Evolutionary conservation across 2,797 vertebrate genomes (phyloP), one percentile per base, ranked within the genome.

Genomic region (Enteromius argenteus): DNA sequence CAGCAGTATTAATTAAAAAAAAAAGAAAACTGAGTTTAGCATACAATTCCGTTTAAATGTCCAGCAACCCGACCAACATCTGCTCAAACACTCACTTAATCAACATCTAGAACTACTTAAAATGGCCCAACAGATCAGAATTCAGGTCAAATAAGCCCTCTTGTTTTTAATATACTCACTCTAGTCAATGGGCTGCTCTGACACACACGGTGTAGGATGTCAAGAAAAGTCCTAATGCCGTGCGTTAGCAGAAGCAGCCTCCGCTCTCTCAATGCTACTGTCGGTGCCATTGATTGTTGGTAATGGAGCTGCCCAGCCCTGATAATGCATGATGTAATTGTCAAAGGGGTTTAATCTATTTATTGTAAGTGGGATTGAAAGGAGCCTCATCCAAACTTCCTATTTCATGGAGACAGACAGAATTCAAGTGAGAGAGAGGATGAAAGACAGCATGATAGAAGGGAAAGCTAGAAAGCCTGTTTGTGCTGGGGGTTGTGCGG

Each of bases 291-390:
- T 93, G 95, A 95, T 94, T 92, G 86, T 92, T 93, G 96, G 95
- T 96, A 96, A 97, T 96, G 95, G 95, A 96, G 94, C 92, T 94
- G 94, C 93, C 93, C 93, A 93, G 91, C 94, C 92, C 94, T 93
- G 94, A 95, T 96, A 96, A 96, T 93, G 94, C 89, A 95, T 97
- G 96, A 98, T 95, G 97, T 94, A 96, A 97, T 96, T 96, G 95
- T 96, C 96, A 97, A 93, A 96, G 95, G 95, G 93, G 91, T 95
- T 97, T 96, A 95, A 96, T 97, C 94, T 92, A 92, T 93, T 92
- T 93, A 92, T 95, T 94, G 93, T 94, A 93, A 81, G 89, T 92
- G 94, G 93, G 93, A 93, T 68, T 86, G 88, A 80, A 90, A 88
- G 75, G 17, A 23, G 53, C 75, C 93, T 95, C 94, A 91, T 92